phyloP scores from a whole-genome alignment of 2,113 vertebrate species.

The Gopherus evgoodei region DNA sequence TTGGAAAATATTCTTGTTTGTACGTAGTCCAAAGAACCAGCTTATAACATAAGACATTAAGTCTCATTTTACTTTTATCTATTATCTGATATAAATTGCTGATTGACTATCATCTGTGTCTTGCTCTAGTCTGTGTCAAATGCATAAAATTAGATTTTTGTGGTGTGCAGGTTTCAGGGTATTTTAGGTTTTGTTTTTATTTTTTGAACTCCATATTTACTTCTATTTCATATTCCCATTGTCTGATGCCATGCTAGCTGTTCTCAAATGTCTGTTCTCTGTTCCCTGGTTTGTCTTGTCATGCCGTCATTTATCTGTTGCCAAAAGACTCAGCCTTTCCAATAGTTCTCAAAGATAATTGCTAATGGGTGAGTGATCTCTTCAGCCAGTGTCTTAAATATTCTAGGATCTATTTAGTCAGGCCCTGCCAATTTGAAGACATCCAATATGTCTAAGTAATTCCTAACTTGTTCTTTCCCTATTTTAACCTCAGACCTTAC shows the following conservation, averaged over 20 bases:
- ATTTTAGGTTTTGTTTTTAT: background rate
- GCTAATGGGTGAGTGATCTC: no score
- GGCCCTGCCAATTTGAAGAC: no score
- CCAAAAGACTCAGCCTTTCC: background rate
- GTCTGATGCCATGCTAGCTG: background rate
- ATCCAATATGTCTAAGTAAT: no score
- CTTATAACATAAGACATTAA: background rate
- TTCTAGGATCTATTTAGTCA: no score
- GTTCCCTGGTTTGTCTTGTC: background rate
- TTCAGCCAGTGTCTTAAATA: no score
- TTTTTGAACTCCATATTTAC: background rate
- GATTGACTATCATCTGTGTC: background rate
- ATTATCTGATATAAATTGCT: background rate
- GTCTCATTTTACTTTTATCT: background rate
- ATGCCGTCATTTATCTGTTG: background rate
- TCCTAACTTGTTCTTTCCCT: no score
- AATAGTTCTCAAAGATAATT: background rate
- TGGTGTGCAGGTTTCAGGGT: background rate
- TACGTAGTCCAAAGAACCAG: background rate
- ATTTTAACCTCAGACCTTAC: no score
- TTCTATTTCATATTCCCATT: background rate
- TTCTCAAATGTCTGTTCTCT: background rate
- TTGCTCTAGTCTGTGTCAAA: background rate
- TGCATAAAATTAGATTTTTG: background rate
- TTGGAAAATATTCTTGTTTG: background rate